phyloP scores from a whole-genome alignment of 2,113 vertebrate genomes.

The Odobenus rosmarus region DNA sequence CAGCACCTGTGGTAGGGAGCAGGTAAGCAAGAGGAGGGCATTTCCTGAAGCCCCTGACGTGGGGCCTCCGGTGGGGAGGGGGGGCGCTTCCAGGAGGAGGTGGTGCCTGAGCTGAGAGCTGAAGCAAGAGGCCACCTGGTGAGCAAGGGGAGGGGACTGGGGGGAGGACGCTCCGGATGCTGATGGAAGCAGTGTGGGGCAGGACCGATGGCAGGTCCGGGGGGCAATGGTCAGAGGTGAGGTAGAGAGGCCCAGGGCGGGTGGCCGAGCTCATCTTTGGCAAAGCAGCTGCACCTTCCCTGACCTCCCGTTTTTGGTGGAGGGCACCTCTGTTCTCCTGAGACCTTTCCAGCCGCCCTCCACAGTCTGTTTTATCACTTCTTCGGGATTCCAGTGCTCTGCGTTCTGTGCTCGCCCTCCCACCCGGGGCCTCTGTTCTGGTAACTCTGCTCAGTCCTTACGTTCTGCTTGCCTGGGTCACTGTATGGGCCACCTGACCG shows the following conservation, averaged over 20 bases:
- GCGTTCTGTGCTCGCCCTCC: not conserved
- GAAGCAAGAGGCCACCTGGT: not conserved
- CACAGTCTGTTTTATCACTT: not conserved
- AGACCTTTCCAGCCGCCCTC: not conserved
- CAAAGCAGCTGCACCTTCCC: not conserved
- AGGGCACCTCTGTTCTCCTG: not conserved
- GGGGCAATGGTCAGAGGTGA: too few species aligned
- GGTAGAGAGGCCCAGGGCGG: not conserved
- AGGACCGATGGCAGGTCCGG: not conserved
- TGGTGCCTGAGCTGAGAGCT: not conserved
- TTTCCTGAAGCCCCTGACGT: not conserved
- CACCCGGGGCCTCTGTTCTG: not conserved
- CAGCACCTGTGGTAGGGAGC: not conserved
- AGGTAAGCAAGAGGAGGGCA: not conserved
- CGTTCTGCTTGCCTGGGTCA: not conserved
- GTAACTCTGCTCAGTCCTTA: too few species aligned
- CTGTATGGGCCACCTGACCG: not conserved
- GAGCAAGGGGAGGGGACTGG: not conserved
- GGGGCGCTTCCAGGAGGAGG: not conserved
- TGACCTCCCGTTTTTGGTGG: not conserved
- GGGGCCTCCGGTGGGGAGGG: too few species aligned
- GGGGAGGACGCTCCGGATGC: not conserved
- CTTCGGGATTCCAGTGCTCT: not conserved
- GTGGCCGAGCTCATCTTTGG: not conserved
- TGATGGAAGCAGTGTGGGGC: not conserved